phyloP scores from a whole-genome alignment of 1,140 invertebrate genomes.

The Pararge aegeria region DNA sequence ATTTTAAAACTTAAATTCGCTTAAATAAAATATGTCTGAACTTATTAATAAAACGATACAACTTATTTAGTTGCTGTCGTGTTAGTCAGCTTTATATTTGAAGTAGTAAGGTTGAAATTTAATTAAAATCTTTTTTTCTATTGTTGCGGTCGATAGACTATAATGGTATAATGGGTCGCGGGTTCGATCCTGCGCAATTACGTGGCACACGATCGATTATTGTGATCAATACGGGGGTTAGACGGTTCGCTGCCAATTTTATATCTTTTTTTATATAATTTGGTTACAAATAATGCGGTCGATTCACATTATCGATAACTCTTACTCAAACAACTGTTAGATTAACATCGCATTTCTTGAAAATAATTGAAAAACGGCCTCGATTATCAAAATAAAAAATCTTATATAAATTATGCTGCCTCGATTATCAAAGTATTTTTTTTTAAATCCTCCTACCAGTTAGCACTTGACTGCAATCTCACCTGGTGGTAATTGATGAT shows the following conservation, averaged over 20 bases:
- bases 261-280: slow-evolving; percentile 72
- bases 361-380: too few relatives aligned
- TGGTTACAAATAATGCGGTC: slow-evolving; percentile 67
- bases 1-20: slow-evolving; percentile 10
- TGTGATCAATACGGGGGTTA: slow-evolving; percentile 78
- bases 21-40: slow-evolving; percentile 2
- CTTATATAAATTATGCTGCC: too few relatives aligned
- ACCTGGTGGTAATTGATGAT: too few relatives aligned
- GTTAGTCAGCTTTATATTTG: not conserved
- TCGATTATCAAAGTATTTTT: too few relatives aligned
- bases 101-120: slow-evolving; percentile 13
- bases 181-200: slow-evolving; percentile 74
- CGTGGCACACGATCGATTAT: slow-evolving; percentile 78
- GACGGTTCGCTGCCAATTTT: slow-evolving; percentile 76
- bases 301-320: slow-evolving; percentile 54
- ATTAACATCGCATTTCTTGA: not conserved
- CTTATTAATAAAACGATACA: slow-evolving; percentile 11
- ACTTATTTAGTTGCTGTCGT: not conserved
- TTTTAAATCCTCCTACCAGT: too few relatives aligned
- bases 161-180: slow-evolving; percentile 76
- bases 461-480: too few relatives aligned
- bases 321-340: slow-evolving; percentile 35
- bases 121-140: slow-evolving; percentile 41
- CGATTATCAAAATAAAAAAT: too few relatives aligned
- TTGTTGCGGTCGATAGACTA: slow-evolving; percentile 71